Evolutionary conservation across 2,888 invertebrate species (phyloP).

Genomic region (Mycalesis mineus): DNA sequence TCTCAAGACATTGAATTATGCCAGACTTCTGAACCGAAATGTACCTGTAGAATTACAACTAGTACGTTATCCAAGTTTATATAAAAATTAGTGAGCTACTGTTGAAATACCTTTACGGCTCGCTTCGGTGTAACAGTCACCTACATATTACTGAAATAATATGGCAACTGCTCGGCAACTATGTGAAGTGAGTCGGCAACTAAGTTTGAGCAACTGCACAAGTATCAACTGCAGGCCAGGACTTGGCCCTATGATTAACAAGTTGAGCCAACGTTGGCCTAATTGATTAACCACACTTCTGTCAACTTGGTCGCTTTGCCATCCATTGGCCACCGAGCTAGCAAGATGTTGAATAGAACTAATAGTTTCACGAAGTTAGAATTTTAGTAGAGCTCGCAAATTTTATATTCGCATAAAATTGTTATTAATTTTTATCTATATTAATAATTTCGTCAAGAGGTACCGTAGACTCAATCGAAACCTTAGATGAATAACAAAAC

Average conservation of each 20-base stretch:
- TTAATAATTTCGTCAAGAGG: too few relatives aligned
- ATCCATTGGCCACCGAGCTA: background rate
- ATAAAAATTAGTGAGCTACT: too few relatives aligned
- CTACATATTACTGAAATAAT: background rate
- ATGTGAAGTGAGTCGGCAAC: background rate
- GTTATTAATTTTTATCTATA: too few relatives aligned
- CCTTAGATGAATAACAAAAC: too few relatives aligned
- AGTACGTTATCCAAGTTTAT: too few relatives aligned
- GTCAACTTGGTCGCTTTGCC: background rate
- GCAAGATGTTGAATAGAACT: background rate
- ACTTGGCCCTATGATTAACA: background rate
- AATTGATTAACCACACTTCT: slow-evolving; percentile 3
- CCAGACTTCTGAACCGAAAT: too few relatives aligned
- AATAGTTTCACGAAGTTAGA: too few relatives aligned
- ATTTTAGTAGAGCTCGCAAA: too few relatives aligned
- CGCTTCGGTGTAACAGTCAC: background rate
- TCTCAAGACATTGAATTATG: too few relatives aligned
- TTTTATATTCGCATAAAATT: too few relatives aligned
- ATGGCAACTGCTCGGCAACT: background rate
- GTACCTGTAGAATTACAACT: too few relatives aligned
- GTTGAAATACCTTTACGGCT: background rate
- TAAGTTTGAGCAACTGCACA: background rate
- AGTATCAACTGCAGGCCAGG: slow-evolving; percentile 5
- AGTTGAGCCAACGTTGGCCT: background rate
- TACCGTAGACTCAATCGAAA: too few relatives aligned